Evolutionary conservation across 1,140 invertebrate genomes (phyloP).

Genomic region (Elysia chlorotica): DNA sequence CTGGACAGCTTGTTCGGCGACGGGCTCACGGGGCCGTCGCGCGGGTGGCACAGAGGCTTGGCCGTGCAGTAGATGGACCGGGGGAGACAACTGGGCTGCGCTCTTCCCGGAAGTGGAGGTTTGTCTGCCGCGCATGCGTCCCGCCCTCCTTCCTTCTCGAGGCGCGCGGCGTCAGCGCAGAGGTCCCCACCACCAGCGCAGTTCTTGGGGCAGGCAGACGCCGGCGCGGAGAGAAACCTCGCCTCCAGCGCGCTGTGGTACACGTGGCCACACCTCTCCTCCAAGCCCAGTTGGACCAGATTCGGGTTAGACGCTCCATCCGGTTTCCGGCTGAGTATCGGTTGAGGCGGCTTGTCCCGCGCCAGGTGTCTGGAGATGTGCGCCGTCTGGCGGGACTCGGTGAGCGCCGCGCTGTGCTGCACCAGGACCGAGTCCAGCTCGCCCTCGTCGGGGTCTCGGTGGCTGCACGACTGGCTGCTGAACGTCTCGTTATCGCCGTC

Average conservation of each 20-base stretch:
- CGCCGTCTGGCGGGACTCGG: conserved; percentile 24
- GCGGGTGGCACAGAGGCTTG: conserved; percentile 29
- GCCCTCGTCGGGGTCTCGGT: conserved; percentile 26
- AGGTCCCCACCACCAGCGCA: too few relatives aligned
- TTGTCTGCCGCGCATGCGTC: conserved; percentile 38
- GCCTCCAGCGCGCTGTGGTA: too few relatives aligned
- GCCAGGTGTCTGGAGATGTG: conserved; percentile 20
- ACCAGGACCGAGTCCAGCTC: conserved; percentile 25
- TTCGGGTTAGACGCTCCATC: conserved; percentile 91
- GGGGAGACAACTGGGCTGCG: conserved; percentile 30
- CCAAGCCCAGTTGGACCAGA: conserved; percentile 61
- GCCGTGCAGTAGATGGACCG: conserved; percentile 20
- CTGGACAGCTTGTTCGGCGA: conserved; percentile 7
- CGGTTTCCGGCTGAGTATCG: conserved; percentile 69
- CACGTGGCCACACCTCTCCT: too few relatives aligned
- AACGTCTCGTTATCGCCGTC: conserved; percentile 54
- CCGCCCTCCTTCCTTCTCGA: too few relatives aligned
- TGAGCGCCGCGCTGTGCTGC: conserved; percentile 24
- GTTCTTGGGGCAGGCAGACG: too few relatives aligned
- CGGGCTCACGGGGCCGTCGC: conserved; percentile 22
- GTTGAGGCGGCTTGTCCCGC: conserved; percentile 20
- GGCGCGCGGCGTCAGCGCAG: too few relatives aligned
- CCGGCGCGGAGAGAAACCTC: too few relatives aligned
- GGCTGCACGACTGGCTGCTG: conserved; percentile 45
- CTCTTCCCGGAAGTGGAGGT: conserved; percentile 39